These are phyloP conservation scores for Taxidea taxus DNA, from an alignment of 2,113 vertebrate genomes.

Conservation along the genomic window DNA sequence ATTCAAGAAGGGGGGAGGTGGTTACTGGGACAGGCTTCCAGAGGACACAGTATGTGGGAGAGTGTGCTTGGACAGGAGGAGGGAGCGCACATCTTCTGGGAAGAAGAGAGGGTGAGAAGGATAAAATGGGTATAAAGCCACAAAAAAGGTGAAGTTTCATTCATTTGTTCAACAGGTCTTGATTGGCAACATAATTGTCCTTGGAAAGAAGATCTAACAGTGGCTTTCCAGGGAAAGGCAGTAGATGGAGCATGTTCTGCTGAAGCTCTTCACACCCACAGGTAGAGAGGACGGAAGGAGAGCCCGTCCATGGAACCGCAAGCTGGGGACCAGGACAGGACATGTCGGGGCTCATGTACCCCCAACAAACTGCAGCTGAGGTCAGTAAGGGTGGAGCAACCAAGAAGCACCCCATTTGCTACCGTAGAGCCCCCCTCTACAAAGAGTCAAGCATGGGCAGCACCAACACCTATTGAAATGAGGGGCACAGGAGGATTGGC, in stretches of 20 bases:
- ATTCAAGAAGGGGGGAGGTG: background rate
- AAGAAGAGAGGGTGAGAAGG: background rate
- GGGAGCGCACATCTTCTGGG: background rate
- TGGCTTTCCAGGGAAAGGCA: background rate
- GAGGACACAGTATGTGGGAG: accelerated
- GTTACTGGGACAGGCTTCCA: background rate
- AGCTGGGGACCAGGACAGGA: background rate
- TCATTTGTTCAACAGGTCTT: background rate
- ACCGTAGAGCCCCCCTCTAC: background rate
- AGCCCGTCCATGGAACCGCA: background rate
- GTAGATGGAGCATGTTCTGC: background rate
- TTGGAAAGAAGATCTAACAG: background rate
- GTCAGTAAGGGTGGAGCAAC: background rate
- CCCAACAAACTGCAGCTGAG: background rate
- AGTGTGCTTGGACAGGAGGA: background rate
- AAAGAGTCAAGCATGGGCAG: background rate
- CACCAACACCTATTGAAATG: background rate
- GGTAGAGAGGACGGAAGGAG: background rate
- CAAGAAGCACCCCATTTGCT: background rate
- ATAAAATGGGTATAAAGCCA: background rate
- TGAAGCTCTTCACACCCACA: accelerated
- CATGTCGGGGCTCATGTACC: accelerated
- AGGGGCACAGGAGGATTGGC: background rate
- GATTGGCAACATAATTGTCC: background rate
- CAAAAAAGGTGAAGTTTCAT: background rate